Evolutionary conservation across 2,113 vertebrate species (phyloP).

Genomic region (Rhynchomys soricoides): DNA sequence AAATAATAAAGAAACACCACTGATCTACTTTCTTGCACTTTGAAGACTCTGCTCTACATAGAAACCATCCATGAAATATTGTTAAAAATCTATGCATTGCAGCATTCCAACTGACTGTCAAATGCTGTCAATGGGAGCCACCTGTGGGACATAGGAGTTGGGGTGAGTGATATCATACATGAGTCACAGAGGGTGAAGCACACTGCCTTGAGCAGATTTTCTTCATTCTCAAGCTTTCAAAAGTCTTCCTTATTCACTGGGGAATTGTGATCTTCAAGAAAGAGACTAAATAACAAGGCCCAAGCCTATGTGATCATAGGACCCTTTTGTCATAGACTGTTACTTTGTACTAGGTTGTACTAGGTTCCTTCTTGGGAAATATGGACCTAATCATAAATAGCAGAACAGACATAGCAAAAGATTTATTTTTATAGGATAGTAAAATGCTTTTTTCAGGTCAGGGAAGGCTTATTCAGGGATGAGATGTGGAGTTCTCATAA

Average conservation of each 20-base stretch:
- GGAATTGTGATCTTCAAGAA: not conserved
- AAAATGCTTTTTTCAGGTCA: conserved; percentile 71
- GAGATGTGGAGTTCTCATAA: conserved; percentile 64
- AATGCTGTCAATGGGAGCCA: not conserved
- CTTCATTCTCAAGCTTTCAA: not conserved
- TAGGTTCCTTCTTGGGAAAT: conserved; percentile 24
- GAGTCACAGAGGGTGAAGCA: not conserved
- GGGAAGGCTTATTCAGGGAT: conserved; percentile 68
- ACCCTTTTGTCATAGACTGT: not conserved
- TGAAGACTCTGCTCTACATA: not conserved
- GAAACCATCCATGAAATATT: not conserved
- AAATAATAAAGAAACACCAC: not conserved
- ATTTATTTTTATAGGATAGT: conserved; percentile 67
- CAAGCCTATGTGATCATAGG: not conserved
- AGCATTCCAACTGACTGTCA: not conserved
- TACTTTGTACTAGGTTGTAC: not conserved
- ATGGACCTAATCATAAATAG: conserved; percentile 1
- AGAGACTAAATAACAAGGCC: not conserved
- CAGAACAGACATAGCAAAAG: conserved; percentile 33
- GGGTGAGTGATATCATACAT: accelerated
- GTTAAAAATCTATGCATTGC: not conserved
- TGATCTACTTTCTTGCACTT: not conserved
- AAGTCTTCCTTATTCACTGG: not conserved
- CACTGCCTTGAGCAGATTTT: not conserved
- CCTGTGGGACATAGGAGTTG: not conserved